Evolutionary conservation across 2,888 invertebrate species (phyloP).

Genomic region (Trissoscelio sp.): DNA sequence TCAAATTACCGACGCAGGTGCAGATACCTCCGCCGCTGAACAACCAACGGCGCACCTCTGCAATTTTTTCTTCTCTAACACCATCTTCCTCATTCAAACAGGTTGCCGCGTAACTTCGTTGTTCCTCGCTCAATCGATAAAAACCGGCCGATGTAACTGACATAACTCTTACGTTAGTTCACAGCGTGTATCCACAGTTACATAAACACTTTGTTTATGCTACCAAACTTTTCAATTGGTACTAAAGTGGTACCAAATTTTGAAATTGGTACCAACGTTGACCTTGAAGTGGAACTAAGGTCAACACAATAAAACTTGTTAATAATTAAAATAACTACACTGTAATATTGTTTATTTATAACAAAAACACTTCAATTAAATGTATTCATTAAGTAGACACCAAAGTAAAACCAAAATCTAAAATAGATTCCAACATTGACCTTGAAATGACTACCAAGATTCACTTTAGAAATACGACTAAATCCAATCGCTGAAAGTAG

Average conservation of each 20-base stretch:
- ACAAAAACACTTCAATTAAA: too few relatives aligned
- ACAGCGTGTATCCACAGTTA: constrained; percentile 14
- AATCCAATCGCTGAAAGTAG: too few relatives aligned
- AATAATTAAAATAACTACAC: too few relatives aligned
- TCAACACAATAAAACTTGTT: too few relatives aligned
- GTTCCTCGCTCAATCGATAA: constrained; percentile 72
- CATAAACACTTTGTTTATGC: neutral
- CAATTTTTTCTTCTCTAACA: constrained; percentile 77
- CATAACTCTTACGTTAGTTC: constrained; percentile 30
- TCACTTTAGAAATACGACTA: too few relatives aligned
- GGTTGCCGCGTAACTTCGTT: constrained; percentile 76
- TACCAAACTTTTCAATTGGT: neutral
- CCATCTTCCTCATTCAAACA: constrained; percentile 81
- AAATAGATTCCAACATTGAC: too few relatives aligned
- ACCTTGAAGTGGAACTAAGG: neutral
- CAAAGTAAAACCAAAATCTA: too few relatives aligned
- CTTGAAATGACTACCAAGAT: too few relatives aligned
- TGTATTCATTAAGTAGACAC: too few relatives aligned
- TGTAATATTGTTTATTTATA: too few relatives aligned
- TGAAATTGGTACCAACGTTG: neutral
- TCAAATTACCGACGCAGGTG: constrained; percentile 79
- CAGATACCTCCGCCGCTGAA: constrained; percentile 78
- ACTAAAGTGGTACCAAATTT: neutral
- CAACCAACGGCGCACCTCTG: constrained; percentile 82
- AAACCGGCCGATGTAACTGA: constrained; percentile 28